phyloP scores from a whole-genome alignment of 1,140 invertebrate genomes.

The Chrysomallon squamiferum region DNA sequence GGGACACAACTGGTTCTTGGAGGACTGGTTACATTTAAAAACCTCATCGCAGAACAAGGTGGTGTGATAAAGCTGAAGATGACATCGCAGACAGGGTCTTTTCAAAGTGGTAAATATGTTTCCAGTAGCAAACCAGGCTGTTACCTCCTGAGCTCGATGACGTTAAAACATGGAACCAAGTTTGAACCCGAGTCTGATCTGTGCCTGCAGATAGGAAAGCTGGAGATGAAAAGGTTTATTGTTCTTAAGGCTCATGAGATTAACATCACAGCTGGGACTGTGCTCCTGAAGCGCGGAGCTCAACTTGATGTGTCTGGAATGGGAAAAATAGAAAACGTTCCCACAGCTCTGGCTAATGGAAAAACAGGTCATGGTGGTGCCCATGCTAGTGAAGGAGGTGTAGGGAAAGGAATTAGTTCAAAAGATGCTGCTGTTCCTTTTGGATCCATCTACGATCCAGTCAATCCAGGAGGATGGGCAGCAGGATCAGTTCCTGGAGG shows the following conservation, averaged over 20 bases:
- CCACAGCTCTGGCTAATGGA: constrained; percentile 27
- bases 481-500: constrained; percentile 39
- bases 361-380: constrained; percentile 34
- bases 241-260: constrained; percentile 29
- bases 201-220: constrained; percentile 25
- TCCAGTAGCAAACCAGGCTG: constrained; percentile 25
- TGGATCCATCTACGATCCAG: constrained; percentile 40
- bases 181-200: constrained; percentile 32
- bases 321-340: constrained; percentile 18
- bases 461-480: constrained; percentile 31
- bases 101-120: constrained; percentile 26
- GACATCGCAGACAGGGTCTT: constrained; percentile 41
- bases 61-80: constrained; percentile 33
- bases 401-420: constrained; percentile 19
- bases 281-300: constrained; percentile 39
- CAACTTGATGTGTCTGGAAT: constrained; percentile 34
- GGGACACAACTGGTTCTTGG: constrained; percentile 28
- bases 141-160: constrained; percentile 32
- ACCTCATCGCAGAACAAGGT: constrained; percentile 35
- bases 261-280: constrained; percentile 30
- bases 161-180: constrained; percentile 34
- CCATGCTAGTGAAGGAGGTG: constrained; percentile 42
- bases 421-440: constrained; percentile 30
- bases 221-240: constrained; percentile 47
- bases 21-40: constrained; percentile 45